phyloP scores from a whole-genome alignment of 2,888 invertebrate species.

The Tenthredo notha region DNA sequence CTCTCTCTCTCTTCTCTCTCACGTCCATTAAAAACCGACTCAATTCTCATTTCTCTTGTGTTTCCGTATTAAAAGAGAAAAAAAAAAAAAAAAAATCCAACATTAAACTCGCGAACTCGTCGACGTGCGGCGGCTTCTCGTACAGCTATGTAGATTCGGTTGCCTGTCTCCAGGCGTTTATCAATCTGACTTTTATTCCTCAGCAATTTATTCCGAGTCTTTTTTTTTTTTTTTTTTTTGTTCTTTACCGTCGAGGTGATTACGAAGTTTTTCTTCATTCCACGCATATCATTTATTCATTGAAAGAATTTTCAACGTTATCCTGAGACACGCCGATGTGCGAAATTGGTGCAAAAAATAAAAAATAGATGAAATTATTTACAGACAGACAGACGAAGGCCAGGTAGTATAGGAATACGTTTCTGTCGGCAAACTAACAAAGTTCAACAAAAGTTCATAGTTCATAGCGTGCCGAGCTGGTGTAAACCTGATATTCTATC shows the following conservation, averaged over 20 bases:
- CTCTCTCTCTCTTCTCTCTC: neutral
- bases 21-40: neutral
- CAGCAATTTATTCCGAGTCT: neutral
- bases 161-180: constrained; percentile 30
- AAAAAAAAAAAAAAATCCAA: neutral
- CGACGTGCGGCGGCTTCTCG: neutral
- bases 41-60: neutral
- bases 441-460: constrained; percentile 46
- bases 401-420: neutral
- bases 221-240: too few species aligned
- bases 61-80: neutral
- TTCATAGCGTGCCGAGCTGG: constrained; percentile 44
- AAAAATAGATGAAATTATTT: neutral
- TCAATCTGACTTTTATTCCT: neutral
- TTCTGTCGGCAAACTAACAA: constrained; percentile 10
- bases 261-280: neutral
- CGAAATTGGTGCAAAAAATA: neutral
- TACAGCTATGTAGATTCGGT: constrained; percentile 7
- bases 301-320: too few species aligned
- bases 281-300: neutral
- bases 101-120: neutral
- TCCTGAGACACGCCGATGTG: neutral
- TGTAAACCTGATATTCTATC: constrained; percentile 39
- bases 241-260: neutral
- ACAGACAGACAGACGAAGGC: neutral